These are phyloP conservation scores for Philhelius pedissequus DNA, from an alignment of 2,888 invertebrate genomes.

Conservation along the genomic window DNA sequence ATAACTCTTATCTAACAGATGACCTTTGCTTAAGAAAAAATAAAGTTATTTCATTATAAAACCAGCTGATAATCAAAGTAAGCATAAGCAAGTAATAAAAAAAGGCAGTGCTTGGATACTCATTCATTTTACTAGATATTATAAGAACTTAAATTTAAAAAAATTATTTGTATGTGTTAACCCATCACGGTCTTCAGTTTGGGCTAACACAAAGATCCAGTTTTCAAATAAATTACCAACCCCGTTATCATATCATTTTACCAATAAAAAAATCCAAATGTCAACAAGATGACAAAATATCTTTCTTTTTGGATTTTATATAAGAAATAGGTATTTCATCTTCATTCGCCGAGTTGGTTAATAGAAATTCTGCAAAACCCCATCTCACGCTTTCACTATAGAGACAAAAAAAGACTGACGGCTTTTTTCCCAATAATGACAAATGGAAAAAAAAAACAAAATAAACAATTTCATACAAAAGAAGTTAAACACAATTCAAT, in stretches of 20 bases:
- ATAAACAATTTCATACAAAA: constrained; percentile 14
- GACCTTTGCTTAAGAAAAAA: too few species aligned
- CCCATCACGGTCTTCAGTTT: neutral
- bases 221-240: neutral
- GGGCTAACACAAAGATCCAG: neutral
- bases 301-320: neutral
- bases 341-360: neutral
- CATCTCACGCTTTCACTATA: constrained; percentile 21
- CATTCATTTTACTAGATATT: too few species aligned
- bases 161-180: too few species aligned
- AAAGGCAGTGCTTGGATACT: too few species aligned
- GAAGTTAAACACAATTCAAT: constrained; percentile 40
- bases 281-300: neutral
- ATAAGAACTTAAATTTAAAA: too few species aligned
- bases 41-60: too few species aligned
- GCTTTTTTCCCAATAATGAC: constrained; percentile 9
- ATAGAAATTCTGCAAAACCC: neutral
- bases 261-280: neutral
- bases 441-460: constrained; percentile 15
- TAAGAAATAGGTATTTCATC: neutral
- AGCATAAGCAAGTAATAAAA: too few species aligned
- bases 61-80: too few species aligned
- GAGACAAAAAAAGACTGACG: constrained; percentile 18
- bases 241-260: neutral
- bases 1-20: too few species aligned